A percentile compares a stretch with the other conserved stretches of the same genome.
Conservation (phyloP, 2,888 invertebrate genomes). For the Deilephila porcellus region DNA sequence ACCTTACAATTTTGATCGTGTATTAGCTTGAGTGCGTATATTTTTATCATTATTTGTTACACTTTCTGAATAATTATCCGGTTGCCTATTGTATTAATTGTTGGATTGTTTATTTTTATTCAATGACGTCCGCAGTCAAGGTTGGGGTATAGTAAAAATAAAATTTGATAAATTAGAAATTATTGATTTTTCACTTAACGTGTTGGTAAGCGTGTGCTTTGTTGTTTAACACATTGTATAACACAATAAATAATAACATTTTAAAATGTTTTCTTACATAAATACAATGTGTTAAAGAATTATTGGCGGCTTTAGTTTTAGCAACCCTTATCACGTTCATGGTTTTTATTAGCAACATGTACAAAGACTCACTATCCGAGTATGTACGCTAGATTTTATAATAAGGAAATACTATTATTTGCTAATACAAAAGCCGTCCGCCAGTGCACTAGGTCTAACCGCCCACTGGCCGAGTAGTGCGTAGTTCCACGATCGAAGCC, state of each 20-base stretch:
- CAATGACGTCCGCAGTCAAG: slow-evolving; percentile 4
- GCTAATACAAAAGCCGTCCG: slow-evolving; percentile 6
- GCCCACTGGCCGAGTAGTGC: neutral
- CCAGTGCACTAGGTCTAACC: neutral
- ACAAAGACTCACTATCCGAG: no score
- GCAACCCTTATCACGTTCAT: neutral
- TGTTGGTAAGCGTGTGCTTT: slow-evolving; percentile 6
- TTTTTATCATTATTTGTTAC: no score
- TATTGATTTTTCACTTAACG: neutral
- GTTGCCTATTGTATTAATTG: no score
- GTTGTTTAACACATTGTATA: neutral
- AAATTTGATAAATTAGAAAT: neutral
- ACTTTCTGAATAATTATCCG: no score
- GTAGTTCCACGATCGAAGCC: slow-evolving; percentile 11
- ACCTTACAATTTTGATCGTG: no score
- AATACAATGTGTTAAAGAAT: neutral
- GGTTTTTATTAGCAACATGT: no score
- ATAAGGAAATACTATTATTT: neutral
- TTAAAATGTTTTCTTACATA: neutral
- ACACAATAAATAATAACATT: neutral
- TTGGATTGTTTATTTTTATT: no score
- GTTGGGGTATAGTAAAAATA: neutral
- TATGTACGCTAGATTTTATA: no score
- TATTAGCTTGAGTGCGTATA: no score
- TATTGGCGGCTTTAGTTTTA: neutral